Conservation (phyloP, 2,888 invertebrate species). For the Ecliptopera silaceata region DNA sequence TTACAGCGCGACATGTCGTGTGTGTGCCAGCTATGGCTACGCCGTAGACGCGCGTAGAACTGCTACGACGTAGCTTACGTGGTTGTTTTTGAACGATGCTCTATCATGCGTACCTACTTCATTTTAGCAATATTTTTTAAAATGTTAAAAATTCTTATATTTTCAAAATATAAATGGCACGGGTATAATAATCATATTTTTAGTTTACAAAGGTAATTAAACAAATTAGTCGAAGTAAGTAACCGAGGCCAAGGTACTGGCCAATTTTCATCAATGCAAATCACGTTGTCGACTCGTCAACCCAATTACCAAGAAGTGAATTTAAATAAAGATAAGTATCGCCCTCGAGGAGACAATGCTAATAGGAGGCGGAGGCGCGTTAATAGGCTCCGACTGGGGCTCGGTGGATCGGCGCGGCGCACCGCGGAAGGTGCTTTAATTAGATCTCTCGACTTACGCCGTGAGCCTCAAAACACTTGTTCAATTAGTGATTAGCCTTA, state of each 20-base stretch:
- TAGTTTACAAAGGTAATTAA: constrained; percentile 68
- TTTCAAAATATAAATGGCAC: neutral
- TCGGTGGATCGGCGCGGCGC: constrained; percentile 46
- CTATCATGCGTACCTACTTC: too few species aligned
- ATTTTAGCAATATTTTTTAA: constrained; percentile 1
- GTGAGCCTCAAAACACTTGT: constrained; percentile 78
- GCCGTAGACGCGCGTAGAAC: constrained; percentile 28
- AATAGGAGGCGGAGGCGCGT: constrained; percentile 80
- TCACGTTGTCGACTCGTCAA: constrained; percentile 84
- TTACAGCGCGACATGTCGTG: constrained; percentile 33
- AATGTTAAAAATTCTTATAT: neutral
- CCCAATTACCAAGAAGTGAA: constrained; percentile 84
- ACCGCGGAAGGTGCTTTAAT: constrained; percentile 78
- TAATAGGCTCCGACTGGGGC: constrained; percentile 77
- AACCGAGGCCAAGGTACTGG: constrained; percentile 65
- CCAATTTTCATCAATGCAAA: constrained; percentile 83
- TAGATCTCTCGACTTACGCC: constrained; percentile 78
- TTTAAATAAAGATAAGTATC: constrained; percentile 84
- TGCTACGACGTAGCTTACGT: constrained; percentile 12
- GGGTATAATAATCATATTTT: neutral
- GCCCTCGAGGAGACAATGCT: constrained; percentile 82
- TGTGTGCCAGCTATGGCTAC: constrained; percentile 32
- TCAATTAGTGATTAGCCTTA: constrained; percentile 78
- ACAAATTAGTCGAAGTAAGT: constrained; percentile 73
- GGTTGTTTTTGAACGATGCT: neutral